phyloP scores from a whole-genome alignment of 1,140 invertebrate genomes.

The Saccostrea echinata region DNA sequence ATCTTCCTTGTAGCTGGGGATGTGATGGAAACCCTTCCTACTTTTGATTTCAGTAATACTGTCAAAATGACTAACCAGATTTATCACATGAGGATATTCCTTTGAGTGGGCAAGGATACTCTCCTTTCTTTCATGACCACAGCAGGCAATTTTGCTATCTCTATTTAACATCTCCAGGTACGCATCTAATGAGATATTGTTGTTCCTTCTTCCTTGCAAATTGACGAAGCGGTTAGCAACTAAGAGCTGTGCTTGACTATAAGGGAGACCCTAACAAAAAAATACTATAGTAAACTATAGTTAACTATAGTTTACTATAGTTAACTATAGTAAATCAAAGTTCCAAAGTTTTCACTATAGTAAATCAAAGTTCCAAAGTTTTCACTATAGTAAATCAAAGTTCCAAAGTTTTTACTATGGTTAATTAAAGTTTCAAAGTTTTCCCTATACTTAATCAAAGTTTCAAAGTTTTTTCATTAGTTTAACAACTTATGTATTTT shows the following conservation, averaged over 20 bases:
- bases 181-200: conserved; percentile 50
- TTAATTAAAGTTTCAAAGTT: too few species aligned
- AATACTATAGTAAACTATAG: too few species aligned
- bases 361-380: too few species aligned
- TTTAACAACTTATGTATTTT: too few species aligned
- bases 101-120: conserved; percentile 54
- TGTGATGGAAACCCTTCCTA: conserved; percentile 51
- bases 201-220: conserved; percentile 53
- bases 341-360: too few species aligned
- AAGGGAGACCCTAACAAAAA: too few species aligned
- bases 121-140: conserved; percentile 41
- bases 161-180: conserved; percentile 55
- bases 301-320: too few species aligned
- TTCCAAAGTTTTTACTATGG: too few species aligned
- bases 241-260: conserved; percentile 21
- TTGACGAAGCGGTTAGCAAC: conserved; percentile 52
- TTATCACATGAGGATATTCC: conserved; percentile 50
- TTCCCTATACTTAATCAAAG: too few species aligned
- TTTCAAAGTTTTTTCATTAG: too few species aligned
- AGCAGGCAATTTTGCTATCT: conserved; percentile 51
- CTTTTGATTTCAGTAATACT: background rate
- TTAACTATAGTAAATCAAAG: too few species aligned
- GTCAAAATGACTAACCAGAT: conserved; percentile 42
- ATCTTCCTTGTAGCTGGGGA: conserved; percentile 50
- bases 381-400: too few species aligned